phyloP scores from a whole-genome alignment of 1,140 invertebrate species.

The Lepidurus arcticus region DNA sequence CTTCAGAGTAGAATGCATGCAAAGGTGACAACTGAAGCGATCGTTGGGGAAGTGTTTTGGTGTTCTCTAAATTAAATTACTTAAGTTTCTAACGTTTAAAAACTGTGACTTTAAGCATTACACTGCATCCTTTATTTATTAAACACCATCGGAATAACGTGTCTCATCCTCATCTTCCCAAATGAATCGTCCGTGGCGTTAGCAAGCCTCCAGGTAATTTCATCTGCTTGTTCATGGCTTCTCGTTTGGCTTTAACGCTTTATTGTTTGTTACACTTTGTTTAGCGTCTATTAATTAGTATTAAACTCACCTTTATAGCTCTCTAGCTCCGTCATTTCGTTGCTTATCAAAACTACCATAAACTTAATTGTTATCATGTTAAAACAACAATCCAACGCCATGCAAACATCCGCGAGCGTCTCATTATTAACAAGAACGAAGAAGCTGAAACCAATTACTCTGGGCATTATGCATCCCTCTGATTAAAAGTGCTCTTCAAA shows the following conservation, averaged over 20 bases:
- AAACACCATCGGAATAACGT: not conserved
- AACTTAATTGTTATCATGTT: too few relatives aligned
- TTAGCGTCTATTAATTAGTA: too few relatives aligned
- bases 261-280: too few relatives aligned
- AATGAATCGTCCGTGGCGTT: constrained; percentile 14
- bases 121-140: too few relatives aligned
- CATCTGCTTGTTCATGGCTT: too few relatives aligned
- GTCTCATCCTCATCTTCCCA: not conserved
- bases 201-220: not conserved
- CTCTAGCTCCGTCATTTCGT: too few relatives aligned
- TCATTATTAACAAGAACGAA: not conserved
- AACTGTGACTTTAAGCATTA: not conserved
- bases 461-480: not conserved
- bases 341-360: too few relatives aligned
- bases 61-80: not conserved
- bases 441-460: constrained; percentile 18
- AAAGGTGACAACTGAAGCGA: constrained; percentile 21
- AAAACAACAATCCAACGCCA: too few relatives aligned
- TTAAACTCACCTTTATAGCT: too few relatives aligned
- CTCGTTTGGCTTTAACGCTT: too few relatives aligned
- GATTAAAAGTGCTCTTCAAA: constrained; percentile 16
- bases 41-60: not conserved
- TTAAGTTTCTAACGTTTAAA: not conserved
- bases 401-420: too few relatives aligned
- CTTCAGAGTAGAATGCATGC: constrained; percentile 6